phyloP scores from a whole-genome alignment of 2,113 vertebrate species.

The Neomonachus schauinslandi region DNA sequence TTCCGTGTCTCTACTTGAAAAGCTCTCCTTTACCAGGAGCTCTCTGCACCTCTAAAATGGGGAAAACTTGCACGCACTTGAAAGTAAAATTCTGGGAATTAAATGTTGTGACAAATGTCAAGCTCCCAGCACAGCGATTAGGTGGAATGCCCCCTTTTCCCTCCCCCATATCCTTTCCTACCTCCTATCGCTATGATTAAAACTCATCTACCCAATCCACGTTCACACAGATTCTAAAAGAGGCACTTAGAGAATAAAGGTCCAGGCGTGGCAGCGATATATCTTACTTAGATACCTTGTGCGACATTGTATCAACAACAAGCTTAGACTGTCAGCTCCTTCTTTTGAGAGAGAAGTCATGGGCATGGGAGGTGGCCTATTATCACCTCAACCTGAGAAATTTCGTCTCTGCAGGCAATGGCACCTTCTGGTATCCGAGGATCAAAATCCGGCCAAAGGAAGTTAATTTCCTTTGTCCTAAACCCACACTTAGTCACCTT shows the following conservation, averaged over 20 bases:
- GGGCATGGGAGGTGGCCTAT: accelerated
- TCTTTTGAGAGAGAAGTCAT: neutral
- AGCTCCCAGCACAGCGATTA: too few relatives aligned
- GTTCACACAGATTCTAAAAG: neutral
- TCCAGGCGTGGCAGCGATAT: accelerated
- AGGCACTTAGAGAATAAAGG: neutral
- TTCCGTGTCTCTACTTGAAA: neutral
- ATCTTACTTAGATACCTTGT: too few relatives aligned
- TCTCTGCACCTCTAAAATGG: neutral
- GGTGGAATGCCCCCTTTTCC: neutral
- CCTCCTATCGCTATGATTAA: neutral
- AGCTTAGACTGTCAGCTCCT: neutral
- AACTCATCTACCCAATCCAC: neutral
- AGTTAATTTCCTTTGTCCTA: neutral
- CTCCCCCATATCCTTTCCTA: neutral
- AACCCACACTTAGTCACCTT: neutral
- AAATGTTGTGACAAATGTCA: neutral
- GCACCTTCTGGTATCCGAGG: neutral
- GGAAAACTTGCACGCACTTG: neutral
- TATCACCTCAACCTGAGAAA: neutral
- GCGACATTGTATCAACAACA: accelerated
- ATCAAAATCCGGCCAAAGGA: neutral
- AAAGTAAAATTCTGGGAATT: neutral
- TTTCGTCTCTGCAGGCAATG: neutral
- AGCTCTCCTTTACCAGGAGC: neutral